Evolutionary conservation across 2,888 invertebrate species (phyloP).

Genomic region (Eupithecia insigniata): DNA sequence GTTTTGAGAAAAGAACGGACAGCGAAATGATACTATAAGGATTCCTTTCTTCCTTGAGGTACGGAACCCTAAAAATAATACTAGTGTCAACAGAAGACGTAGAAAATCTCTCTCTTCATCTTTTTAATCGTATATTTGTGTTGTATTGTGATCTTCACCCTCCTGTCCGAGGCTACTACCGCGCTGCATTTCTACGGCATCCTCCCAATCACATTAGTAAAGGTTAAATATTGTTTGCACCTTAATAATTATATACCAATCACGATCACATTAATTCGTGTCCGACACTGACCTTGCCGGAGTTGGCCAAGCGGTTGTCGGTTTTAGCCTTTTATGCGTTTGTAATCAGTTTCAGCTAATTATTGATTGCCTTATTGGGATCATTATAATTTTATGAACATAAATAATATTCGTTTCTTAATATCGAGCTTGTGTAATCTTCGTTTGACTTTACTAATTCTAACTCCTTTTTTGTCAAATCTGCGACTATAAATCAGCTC

Average conservation of each 20-base stretch:
- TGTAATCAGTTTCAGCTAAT: constrained; percentile 31
- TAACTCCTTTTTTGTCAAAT: background rate
- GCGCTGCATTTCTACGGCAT: constrained; percentile 1
- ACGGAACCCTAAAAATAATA: background rate
- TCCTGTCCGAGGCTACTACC: background rate
- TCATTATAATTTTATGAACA: constrained; percentile 17
- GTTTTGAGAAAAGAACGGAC: too few species aligned
- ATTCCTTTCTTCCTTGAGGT: background rate
- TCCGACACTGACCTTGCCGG: constrained; percentile 23
- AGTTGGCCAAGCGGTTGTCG: constrained; percentile 31
- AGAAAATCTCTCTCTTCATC: too few species aligned
- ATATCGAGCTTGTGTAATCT: constrained; percentile 14
- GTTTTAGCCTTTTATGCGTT: constrained; percentile 26
- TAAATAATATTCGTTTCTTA: constrained; percentile 21
- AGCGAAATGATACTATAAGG: too few species aligned
- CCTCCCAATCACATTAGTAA: constrained; percentile 2
- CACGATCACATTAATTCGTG: constrained; percentile 25
- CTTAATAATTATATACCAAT: constrained; percentile 9
- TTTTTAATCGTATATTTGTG: too few species aligned
- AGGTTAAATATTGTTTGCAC: background rate
- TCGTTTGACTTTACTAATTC: constrained; percentile 8
- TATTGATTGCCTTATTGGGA: constrained; percentile 26
- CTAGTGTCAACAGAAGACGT: too few species aligned
- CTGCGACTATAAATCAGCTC: constrained; percentile 4
- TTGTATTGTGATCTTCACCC: background rate